Evolutionary conservation across 2,113 vertebrate species (phyloP), one percentile per base, ranked within the genome.

Genomic region (Polypterus senegalus): DNA sequence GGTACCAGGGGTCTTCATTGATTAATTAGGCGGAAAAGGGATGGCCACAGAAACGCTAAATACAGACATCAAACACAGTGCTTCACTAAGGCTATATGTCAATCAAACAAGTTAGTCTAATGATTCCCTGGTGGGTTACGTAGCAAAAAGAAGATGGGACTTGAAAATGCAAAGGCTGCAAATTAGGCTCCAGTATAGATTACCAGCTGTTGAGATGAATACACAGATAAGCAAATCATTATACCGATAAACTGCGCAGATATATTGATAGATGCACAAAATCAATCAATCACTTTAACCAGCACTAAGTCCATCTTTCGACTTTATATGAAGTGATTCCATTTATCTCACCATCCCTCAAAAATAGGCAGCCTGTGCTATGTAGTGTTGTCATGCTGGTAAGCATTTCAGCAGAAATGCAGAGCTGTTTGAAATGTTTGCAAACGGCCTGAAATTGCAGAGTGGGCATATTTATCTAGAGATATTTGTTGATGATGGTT

Each of bases 391-490:
- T 61, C 64, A 62, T n/a, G 44, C 27, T 58, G 56, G 56, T 58
- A 58, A 45, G 44, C 56, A 11, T 48, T n/a, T 46, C 48, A 11
- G 54, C 46, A 59, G 64, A 64, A 58, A 64, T 54, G 74, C 70
- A 57, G 61, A 66, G 69, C 3, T 75, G 79, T 83, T 83, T 84
- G 80, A 83, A 84, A 79, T 76, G 70, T 49, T 71, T 77, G 76
- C 77, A 77, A 80, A 79, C 58, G 77, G 72, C 67, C 72, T 67
- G 68, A 77, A 82, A 81, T 71, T 71, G 77, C 68, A 70, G 74
- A 71, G 76, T 73, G 76, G 82, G 80, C 78, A 81, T 78, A 81
- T 82, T 81, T 80, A 81, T 75, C 75, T 72, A 71, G 62, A 68
- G 80, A 75, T 71, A 73, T 73, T 72, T 71, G 71, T 71, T 67